Evolutionary conservation across 2,797 vertebrate genomes (phyloP).

Genomic region (Kryptolebias ocellatus): DNA sequence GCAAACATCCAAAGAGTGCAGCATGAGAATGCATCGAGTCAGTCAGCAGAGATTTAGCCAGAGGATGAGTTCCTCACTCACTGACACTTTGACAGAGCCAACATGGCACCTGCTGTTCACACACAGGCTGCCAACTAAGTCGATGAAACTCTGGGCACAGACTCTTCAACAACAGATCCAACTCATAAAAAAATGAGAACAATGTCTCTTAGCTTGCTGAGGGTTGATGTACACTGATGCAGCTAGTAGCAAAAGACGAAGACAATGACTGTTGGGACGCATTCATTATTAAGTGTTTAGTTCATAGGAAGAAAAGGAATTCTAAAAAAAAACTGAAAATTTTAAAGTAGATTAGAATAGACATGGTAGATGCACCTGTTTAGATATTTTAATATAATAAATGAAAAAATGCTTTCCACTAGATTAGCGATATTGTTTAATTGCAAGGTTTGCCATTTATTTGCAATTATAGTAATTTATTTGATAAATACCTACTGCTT

Average conservation of each 20-base stretch:
- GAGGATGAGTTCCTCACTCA: background rate
- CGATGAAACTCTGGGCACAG: conserved; percentile 3
- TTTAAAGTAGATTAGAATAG: too few species aligned
- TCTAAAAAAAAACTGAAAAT: too few species aligned
- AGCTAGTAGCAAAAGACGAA: background rate
- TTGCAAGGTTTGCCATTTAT: background rate
- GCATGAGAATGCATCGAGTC: conserved; percentile 31
- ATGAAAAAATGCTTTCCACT: too few species aligned
- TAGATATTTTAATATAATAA: too few species aligned
- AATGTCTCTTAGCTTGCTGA: background rate
- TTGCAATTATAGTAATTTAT: background rate
- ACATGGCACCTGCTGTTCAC: conserved; percentile 17
- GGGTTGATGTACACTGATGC: conserved; percentile 18
- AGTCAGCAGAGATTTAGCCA: conserved; percentile 24
- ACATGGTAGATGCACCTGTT: too few species aligned
- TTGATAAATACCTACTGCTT: background rate
- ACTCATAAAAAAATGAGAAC: conserved; percentile 28
- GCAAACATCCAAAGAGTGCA: conserved; percentile 12
- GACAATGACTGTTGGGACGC: background rate
- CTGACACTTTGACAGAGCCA: conserved; percentile 28
- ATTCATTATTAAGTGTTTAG: too few species aligned
- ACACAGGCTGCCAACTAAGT: conserved; percentile 5
- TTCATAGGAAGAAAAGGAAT: too few species aligned
- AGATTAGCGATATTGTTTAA: background rate
- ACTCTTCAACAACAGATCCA: conserved; percentile 13